Evolutionary conservation across 2,888 invertebrate species (phyloP), one percentile per base, ranked within the genome.

Genomic region (Mycogona germanica): DNA sequence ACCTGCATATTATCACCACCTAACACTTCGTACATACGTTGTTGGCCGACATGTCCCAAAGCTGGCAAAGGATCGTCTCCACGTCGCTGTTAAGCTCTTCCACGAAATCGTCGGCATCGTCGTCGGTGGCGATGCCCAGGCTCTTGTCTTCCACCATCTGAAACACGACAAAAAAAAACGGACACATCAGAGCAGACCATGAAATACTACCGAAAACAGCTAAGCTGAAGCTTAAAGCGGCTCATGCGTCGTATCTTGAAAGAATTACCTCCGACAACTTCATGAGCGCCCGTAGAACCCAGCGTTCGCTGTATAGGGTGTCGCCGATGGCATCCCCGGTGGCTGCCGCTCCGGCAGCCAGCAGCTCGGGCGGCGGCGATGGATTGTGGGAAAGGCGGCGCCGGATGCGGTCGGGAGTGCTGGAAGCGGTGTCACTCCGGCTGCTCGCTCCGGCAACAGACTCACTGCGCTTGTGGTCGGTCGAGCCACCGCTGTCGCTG

Each of bases 21-120:
- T n/a, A n/a, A n/a, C n/a, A n/a, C n/a, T n/a, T n/a, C n/a, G n/a
- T 26, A 26, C 45, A 21, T 26, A 45, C 45, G 26, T 45, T 5
- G 6, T 21, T 7, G 2, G 81, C 75, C 0, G 87, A 82, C 85
- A 87, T 87, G 61, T 88, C 87, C 88, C 88, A 88, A 0, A 88
- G 67, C 5, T 79, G 78, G 64, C 85, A 84, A 35, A 87, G 72
- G 63, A 86, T 81, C 25, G 77, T 76, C 71, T 87, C 87, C 46
- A 85, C 71, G 1, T 62, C 62, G 3, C 56, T 57, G 19, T 63
- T 63, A n/a, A 66, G 47, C 42, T 62, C 62, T 40, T 57, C 23
- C 7, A 59, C 46, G 12, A 58, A 54, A 29, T 59, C 55, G 28
- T 55, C 45, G 51, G 45, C 51, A 38, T 53, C 54, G 37, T 53